These are phyloP conservation scores for Albula glossodonta DNA, from an alignment of 2,113 vertebrate species.

Conservation along the genomic window DNA sequence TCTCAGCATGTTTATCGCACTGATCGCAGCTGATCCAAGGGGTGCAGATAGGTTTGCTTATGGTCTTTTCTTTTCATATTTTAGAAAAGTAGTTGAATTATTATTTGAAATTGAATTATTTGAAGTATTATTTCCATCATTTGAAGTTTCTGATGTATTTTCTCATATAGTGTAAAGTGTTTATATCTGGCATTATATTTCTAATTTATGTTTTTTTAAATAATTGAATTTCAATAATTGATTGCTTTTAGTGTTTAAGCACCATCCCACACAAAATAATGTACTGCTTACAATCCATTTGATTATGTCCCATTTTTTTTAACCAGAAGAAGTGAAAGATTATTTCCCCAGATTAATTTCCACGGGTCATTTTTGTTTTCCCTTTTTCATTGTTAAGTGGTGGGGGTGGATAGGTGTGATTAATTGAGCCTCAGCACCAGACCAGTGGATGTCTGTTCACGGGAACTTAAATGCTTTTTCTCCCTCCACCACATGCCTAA, in stretches of 20 bases:
- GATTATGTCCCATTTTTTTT: not conserved
- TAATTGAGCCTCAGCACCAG: conserved; percentile 7
- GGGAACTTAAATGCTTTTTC: conserved; percentile 68
- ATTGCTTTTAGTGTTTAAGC: not conserved
- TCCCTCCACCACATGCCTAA: conserved; percentile 25
- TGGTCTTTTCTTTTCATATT: no score
- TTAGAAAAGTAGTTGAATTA: no score
- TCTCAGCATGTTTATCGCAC: no score
- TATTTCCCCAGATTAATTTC: not conserved
- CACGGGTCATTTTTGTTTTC: not conserved
- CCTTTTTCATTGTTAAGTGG: not conserved
- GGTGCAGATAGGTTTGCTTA: no score
- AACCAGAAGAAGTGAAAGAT: not conserved
- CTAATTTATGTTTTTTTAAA: not conserved
- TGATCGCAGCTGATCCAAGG: no score
- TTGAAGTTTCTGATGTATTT: no score
- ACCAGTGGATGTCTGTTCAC: conserved; percentile 57
- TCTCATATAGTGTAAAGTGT: no score
- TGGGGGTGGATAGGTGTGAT: conserved; percentile 12
- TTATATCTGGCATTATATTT: no score
- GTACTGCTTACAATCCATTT: not conserved
- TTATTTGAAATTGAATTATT: no score
- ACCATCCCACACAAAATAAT: not conserved
- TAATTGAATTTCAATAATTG: no score
- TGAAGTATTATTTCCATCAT: no score